A percentile compares a stretch with the other conserved stretches of the same genome.
Evolutionary conservation across 2,797 vertebrate genomes (phyloP).

Genomic region (Enteromius treurensis): DNA sequence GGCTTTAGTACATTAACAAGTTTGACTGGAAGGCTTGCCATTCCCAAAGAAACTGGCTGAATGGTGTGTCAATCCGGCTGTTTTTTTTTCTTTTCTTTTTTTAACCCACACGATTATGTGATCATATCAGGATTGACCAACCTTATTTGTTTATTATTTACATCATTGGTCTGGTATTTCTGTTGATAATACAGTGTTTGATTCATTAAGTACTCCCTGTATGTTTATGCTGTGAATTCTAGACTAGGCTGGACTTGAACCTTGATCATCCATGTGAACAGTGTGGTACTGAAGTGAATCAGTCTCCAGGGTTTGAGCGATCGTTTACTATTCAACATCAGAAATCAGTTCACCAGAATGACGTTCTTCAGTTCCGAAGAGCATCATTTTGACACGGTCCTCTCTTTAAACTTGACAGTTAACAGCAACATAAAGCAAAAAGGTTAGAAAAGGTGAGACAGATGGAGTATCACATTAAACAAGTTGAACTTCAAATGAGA

Average conservation of each 20-base stretch:
- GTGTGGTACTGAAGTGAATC: not conserved
- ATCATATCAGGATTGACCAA: not conserved
- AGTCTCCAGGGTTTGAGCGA: not conserved
- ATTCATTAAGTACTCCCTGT: not conserved
- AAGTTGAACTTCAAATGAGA: not conserved
- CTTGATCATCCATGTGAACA: not conserved
- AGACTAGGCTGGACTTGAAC: not conserved
- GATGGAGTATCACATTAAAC: not conserved
- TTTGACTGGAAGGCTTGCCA: slow-evolving; percentile 11
- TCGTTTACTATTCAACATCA: not conserved
- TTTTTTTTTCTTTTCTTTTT: not conserved
- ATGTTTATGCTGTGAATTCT: not conserved
- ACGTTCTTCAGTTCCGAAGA: not conserved
- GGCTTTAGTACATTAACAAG: slow-evolving; percentile 1
- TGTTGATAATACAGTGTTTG: not conserved
- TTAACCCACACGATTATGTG: not conserved
- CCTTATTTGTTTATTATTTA: not conserved
- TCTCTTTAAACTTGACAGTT: not conserved
- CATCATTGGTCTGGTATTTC: not conserved
- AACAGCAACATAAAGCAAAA: not conserved
- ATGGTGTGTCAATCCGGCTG: not conserved
- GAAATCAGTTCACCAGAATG: not conserved
- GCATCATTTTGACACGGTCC: not conserved
- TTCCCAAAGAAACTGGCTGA: not conserved
- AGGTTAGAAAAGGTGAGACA: not conserved